A percentile compares a stretch with the other conserved stretches of the same genome.
Conservation (phyloP, 2,888 invertebrate genomes). For the Synanthedon formicaeformis region DNA sequence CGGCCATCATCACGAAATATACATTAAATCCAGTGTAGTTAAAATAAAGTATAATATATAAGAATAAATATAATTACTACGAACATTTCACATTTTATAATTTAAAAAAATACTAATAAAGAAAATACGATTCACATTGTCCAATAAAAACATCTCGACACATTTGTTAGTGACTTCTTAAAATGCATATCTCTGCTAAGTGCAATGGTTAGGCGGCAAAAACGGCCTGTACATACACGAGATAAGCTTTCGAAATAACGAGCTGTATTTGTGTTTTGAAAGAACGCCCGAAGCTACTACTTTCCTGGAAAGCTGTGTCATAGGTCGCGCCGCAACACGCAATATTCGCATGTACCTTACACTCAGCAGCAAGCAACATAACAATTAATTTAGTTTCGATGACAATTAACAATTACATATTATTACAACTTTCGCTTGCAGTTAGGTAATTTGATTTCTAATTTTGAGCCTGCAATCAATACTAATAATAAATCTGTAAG, state of each 20-base stretch:
- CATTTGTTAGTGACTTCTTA: neutral
- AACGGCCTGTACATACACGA: conserved; percentile 11
- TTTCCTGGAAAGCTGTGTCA: conserved; percentile 47
- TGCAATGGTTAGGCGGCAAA: conserved; percentile 2
- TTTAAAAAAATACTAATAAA: too few relatives aligned
- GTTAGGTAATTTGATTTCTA: too few relatives aligned
- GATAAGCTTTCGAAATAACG: conserved; percentile 50
- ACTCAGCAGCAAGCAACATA: conserved; percentile 20
- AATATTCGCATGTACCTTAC: conserved; percentile 27
- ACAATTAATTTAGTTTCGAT: conserved; percentile 46
- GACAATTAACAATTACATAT: conserved; percentile 25
- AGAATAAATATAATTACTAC: too few relatives aligned
- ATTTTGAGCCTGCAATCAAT: too few relatives aligned
- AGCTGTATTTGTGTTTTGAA: conserved; percentile 31
- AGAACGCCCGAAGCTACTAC: conserved; percentile 39
- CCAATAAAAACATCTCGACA: too few relatives aligned
- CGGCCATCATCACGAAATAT: too few relatives aligned
- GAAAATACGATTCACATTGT: too few relatives aligned
- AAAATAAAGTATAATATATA: too few relatives aligned
- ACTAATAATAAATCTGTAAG: too few relatives aligned
- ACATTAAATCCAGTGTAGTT: too few relatives aligned
- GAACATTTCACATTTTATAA: too few relatives aligned
- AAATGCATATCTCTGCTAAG: neutral
- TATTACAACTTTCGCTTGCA: too few relatives aligned
- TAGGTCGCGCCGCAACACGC: conserved; percentile 37